These are phyloP conservation scores for Calosoma granatense DNA, from an alignment of 1,140 invertebrate genomes.

Conservation along the genomic window DNA sequence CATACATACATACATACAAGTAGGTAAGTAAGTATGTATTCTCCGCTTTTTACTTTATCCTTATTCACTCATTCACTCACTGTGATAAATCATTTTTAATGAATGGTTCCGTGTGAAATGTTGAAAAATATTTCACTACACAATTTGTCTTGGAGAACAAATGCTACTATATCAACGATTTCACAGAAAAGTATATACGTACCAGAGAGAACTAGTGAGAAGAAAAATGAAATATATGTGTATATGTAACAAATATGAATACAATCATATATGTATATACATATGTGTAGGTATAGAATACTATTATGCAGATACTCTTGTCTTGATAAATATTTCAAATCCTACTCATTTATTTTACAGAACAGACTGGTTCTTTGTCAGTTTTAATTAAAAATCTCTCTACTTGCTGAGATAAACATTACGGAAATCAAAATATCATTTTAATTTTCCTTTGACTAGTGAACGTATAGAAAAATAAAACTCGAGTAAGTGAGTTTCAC, in stretches of 20 bases:
- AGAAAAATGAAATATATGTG: too few relatives aligned
- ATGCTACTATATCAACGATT: not conserved
- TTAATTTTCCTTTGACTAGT: too few relatives aligned
- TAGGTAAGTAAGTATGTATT: not conserved
- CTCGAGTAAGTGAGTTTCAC: too few relatives aligned
- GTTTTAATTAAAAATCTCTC: not conserved
- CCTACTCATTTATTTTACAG: not conserved
- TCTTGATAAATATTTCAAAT: not conserved
- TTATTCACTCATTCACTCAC: not conserved
- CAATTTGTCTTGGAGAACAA: not conserved
- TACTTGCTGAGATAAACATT: not conserved
- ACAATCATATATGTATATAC: not conserved
- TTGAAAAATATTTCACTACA: not conserved
- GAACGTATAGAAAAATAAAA: too few relatives aligned
- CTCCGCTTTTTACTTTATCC: not conserved
- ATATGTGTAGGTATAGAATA: not conserved
- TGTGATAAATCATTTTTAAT: not conserved
- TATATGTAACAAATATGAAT: not conserved
- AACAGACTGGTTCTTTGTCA: not conserved
- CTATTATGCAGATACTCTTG: not conserved
- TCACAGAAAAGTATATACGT: not conserved
- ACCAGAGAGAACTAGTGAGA: too few relatives aligned
- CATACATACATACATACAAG: not conserved
- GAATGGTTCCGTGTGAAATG: not conserved
- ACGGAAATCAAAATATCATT: not conserved